Percentiles rank a stretch among this genome's conserved stretches.
These are phyloP conservation scores for Drosophila suboccidentalis DNA, from an alignment of 2,888 invertebrate species.

Conservation along the genomic window DNA sequence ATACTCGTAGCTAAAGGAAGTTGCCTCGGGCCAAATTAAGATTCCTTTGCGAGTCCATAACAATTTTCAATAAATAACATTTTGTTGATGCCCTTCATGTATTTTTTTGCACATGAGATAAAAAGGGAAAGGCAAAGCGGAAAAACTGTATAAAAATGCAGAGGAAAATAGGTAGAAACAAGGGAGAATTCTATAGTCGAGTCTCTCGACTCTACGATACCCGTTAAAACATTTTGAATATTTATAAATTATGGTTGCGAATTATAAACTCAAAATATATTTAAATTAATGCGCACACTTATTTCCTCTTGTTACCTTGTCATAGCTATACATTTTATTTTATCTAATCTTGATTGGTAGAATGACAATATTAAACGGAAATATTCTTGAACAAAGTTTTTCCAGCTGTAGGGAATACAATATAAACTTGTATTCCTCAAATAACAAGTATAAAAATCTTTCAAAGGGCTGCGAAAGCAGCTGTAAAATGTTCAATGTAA, in stretches of 20 bases:
- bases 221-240: not conserved
- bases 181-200: not conserved
- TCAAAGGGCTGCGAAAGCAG: constrained; percentile 33
- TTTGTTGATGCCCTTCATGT: constrained; percentile 56
- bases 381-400: too few species aligned
- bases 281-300: too few species aligned
- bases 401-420: not conserved
- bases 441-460: not conserved
- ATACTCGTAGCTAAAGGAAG: constrained; percentile 20
- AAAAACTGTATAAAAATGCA: not conserved
- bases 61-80: constrained; percentile 77
- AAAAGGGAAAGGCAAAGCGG: not conserved
- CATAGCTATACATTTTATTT: too few species aligned
- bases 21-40: constrained; percentile 67
- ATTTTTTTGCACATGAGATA: constrained; percentile 12
- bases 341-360: too few species aligned
- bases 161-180: constrained; percentile 10
- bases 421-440: not conserved
- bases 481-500: constrained; percentile 43
- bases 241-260: not conserved
- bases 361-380: too few species aligned
- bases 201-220: not conserved
- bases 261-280: too few species aligned
- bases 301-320: too few species aligned
- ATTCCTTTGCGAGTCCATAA: constrained; percentile 68